Base-by-base conservation (phyloP, 1,140 invertebrate genomes). In the Diploscapter pachys region DNA sequence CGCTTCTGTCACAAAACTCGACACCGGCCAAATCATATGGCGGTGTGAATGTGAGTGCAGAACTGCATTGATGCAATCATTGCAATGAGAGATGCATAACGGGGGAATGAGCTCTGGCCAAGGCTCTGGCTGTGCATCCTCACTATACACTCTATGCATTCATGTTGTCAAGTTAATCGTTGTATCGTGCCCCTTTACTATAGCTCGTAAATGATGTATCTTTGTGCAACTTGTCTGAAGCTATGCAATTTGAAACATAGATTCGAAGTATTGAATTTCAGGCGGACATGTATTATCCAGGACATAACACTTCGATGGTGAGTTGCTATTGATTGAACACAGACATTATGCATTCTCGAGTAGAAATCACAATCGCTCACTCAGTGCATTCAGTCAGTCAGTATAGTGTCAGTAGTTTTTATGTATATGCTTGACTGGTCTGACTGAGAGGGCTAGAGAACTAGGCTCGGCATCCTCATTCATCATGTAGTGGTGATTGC, bases 1-100 rank as follows among this genome's bases (percentile, higher is more conserved):
- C 70, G 50, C 59, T 72, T 55, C 57, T 76, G 55, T 76, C 75
- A 9, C 75, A 76, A 72, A 71, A 71, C 63, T 76, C 75, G n/a
- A 76, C 75, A 50, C 75, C 75, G 51, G 69, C 75, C 49, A 76
- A 76, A 31, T 61, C 56, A 63, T 65, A 51, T 50, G 65, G 51
- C 48, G 65, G 72, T 72, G 73, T 74, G 64, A 56, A 70, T 56
- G 68, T 70, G 63, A 56, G n/a, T 52, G 55, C 31, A 4, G 31
- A 8, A 48, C 9, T 31, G 49, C 3, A 5, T 56, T 13, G 31
- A 56, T 54, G 53, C 54, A 52, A 13, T n/a, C 50, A 56, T 31
- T 13, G 55, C 52, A 48, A 61, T 70, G 68, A 31, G 31, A 31
- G 31, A 31, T 31, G 31, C 31, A 31, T 31, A 31, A 31, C 31